These are phyloP conservation scores for Channa maculata DNA, from an alignment of 2,113 vertebrate genomes.

Conservation along the genomic window DNA sequence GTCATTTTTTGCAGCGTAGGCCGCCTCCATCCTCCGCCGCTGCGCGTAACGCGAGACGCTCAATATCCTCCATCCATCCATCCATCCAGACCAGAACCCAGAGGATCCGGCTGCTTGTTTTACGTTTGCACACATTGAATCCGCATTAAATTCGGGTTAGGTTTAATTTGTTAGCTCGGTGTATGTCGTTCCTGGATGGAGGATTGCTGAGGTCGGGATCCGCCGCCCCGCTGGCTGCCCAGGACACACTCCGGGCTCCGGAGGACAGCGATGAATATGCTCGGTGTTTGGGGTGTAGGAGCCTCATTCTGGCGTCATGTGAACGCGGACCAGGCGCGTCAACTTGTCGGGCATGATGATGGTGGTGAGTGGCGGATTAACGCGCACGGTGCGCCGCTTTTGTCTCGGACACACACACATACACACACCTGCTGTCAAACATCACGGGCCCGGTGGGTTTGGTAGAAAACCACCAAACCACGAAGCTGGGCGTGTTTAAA, in stretches of 20 bases:
- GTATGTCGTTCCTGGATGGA: slow-evolving; percentile 9
- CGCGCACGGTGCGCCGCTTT: slow-evolving; percentile 44
- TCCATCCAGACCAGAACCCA: slow-evolving; percentile 5
- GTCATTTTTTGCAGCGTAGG: slow-evolving; percentile 55
- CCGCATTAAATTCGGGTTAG: slow-evolving; percentile 16
- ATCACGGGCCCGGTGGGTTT: neutral
- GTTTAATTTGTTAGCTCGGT: neutral
- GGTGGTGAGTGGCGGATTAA: slow-evolving; percentile 52
- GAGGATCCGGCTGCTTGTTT: neutral
- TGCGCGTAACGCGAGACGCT: slow-evolving; percentile 16
- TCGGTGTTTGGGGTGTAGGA: slow-evolving; percentile 18
- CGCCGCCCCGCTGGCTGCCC: slow-evolving; percentile 16
- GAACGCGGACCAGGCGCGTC: slow-evolving; percentile 52
- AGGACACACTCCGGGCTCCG: neutral
- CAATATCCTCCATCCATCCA: neutral
- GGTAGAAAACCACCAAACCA: too few relatives aligned
- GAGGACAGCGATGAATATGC: slow-evolving; percentile 10
- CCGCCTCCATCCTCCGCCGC: slow-evolving; percentile 27
- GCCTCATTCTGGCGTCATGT: slow-evolving; percentile 11
- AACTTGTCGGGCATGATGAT: slow-evolving; percentile 49
- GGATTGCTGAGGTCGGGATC: slow-evolving; percentile 12
- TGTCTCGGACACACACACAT: slow-evolving; percentile 6
- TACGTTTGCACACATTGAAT: neutral
- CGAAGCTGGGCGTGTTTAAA: neutral
- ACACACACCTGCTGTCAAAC: slow-evolving; percentile 39